These are phyloP conservation scores for Sturnira hondurensis DNA, from an alignment of 2,113 vertebrate genomes.

Conservation along the genomic window DNA sequence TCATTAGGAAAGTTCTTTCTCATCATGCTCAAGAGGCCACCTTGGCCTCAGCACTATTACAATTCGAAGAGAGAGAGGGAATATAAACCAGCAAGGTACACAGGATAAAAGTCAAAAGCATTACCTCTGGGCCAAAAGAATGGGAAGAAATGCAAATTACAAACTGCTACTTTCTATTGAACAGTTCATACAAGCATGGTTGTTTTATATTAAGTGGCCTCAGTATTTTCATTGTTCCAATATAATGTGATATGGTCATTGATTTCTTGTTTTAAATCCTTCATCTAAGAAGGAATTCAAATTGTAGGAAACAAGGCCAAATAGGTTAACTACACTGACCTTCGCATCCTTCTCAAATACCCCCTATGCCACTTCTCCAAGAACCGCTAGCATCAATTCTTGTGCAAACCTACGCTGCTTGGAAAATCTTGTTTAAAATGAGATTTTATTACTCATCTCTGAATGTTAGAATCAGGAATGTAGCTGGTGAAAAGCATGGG, in stretches of 20 bases:
- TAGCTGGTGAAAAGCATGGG: conserved; percentile 13
- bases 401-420: not conserved
- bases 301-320: not conserved
- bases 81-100: not conserved
- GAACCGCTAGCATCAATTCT: not conserved
- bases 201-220: conserved; percentile 22
- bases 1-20: conserved; percentile 75
- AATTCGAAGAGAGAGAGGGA: not conserved
- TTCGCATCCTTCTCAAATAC: not conserved
- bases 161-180: not conserved
- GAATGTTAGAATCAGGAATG: conserved; percentile 38
- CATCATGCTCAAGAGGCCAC: conserved; percentile 43
- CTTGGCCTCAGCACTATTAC: conserved; percentile 56
- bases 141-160: conserved; percentile 39
- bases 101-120: conserved; percentile 6
- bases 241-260: not conserved
- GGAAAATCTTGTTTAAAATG: conserved; percentile 49
- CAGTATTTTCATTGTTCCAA: not conserved
- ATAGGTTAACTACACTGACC: not conserved
- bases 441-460: conserved; percentile 13
- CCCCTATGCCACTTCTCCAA: not conserved
- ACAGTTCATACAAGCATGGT: not conserved
- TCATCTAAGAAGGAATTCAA: conserved; percentile 38
- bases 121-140: not conserved
- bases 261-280: conserved; percentile 29